phyloP scores from a whole-genome alignment of 2,888 invertebrate species.

The Cactoblastis cactorum region DNA sequence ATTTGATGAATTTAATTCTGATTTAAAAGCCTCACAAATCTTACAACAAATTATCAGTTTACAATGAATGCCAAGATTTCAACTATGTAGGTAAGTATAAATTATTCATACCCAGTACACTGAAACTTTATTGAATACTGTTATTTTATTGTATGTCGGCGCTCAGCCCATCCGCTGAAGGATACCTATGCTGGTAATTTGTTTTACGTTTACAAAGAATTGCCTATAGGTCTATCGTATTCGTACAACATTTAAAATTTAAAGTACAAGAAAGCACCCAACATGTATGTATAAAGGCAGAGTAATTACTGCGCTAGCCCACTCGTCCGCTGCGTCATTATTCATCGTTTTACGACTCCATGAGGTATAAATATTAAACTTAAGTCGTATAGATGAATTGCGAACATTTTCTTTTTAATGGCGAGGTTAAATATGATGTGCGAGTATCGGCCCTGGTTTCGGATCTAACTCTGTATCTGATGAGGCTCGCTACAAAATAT shows the following conservation, averaged over 20 bases:
- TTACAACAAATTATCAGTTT: neutral
- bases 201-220: slow-evolving; percentile 54
- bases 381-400: slow-evolving; percentile 76
- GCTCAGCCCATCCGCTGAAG: slow-evolving; percentile 28
- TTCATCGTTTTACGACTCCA: slow-evolving; percentile 78
- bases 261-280: slow-evolving; percentile 70
- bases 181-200: slow-evolving; percentile 51
- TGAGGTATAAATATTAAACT: slow-evolving; percentile 79
- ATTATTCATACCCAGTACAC: slow-evolving; percentile 27
- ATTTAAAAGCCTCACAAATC: too few species aligned
- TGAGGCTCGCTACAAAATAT: slow-evolving; percentile 49
- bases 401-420: slow-evolving; percentile 79
- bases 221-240: slow-evolving; percentile 56
- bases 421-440: slow-evolving; percentile 72
- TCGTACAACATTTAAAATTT: slow-evolving; percentile 64
- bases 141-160: slow-evolving; percentile 39
- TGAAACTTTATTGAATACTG: slow-evolving; percentile 44
- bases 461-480: slow-evolving; percentile 50
- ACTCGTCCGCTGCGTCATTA: slow-evolving; percentile 76
- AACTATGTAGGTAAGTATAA: slow-evolving; percentile 13
- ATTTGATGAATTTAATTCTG: too few species aligned
- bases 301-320: slow-evolving; percentile 76
- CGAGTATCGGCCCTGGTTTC: slow-evolving; percentile 57
- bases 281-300: slow-evolving; percentile 66
- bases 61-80: neutral